Percentiles rank a stretch among this genome's conserved stretches.
phyloP scores from a whole-genome alignment of 2,888 invertebrate genomes.

The Rhorus exstirpatorius region DNA sequence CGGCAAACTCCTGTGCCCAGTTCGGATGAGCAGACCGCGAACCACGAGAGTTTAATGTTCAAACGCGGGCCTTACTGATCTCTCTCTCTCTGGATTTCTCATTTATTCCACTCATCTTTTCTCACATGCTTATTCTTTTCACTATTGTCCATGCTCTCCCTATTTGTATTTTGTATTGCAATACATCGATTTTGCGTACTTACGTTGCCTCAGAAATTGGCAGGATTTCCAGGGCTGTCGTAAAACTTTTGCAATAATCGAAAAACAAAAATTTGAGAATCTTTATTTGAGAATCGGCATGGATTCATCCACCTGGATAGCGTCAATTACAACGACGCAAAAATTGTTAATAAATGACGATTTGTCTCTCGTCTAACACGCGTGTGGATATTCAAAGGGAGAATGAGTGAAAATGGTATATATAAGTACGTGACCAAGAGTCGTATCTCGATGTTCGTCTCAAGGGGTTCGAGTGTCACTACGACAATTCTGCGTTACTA shows the following conservation, averaged over 20 bases:
- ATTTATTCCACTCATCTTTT: background rate
- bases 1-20: constrained; percentile 29
- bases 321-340: background rate
- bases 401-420: background rate
- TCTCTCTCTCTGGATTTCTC: background rate
- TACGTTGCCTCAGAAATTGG: too few species aligned
- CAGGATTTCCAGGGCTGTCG: background rate
- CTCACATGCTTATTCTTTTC: background rate
- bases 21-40: constrained; percentile 35
- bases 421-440: background rate
- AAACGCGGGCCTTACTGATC: constrained; percentile 7
- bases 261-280: background rate
- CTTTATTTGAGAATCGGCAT: too few species aligned
- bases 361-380: background rate
- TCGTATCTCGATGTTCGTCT: background rate
- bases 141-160: too few species aligned
- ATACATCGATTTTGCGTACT: background rate
- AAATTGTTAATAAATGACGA: background rate
- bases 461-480: background rate
- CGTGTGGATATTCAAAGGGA: background rate
- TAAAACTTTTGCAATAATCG: background rate
- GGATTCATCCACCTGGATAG: too few species aligned
- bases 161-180: background rate
- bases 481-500: background rate
- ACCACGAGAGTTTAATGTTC: constrained; percentile 50